Evolutionary conservation across 92 coral and sea anemone genomes (phyloP), one percentile per base, ranked within the genome.

Genomic region (Galaxea fascicularis): DNA sequence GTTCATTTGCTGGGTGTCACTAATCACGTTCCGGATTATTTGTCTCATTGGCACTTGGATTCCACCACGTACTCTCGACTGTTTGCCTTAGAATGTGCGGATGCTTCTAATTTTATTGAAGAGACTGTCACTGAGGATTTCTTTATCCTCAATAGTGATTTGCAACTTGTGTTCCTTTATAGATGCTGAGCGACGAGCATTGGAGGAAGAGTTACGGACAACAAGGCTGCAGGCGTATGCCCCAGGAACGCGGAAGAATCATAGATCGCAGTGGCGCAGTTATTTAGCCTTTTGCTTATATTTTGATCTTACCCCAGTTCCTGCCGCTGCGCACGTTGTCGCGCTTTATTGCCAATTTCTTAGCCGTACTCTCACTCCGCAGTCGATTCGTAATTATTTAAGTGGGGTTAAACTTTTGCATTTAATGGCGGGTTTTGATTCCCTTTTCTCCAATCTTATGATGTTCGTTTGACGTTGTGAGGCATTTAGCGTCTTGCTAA

Each of bases 331-430:
- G 8, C 53, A 47, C 14, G 53, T 47, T 47, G 21, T 67, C 18
- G 73, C 73, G 1, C 22, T 67, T 27, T 67, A 44, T 70, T 70
- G 74, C 35, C 74, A 70, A 70, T 70, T 70, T 70, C 74, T 70
- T 20, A 70, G 74, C 26, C 65, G 63, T 10, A 46, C 79, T 25
- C 20, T 74, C 11, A 52, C 74, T n/a, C 74, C 74, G 39, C 74
- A 45, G 26, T 70, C 74, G 26, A 21, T 70, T 70, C 39, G 56
- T 45, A 70, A 39, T 41, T 70, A 70, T 72, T 35, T 85, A 31
- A 85, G 89, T 24, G 89, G 89, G 77, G 83, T 85, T 47, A 85
- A 66, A 66, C 28, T 68, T 2, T 22, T 85, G 21, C 89, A 85
- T n/a, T 29, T 85, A 62, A 62, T 58, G 44, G 21, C 25, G 25